Evolutionary conservation across 2,888 invertebrate genomes (phyloP), one percentile per base, ranked within the genome.

Genomic region (Drosophila paranaensis): DNA sequence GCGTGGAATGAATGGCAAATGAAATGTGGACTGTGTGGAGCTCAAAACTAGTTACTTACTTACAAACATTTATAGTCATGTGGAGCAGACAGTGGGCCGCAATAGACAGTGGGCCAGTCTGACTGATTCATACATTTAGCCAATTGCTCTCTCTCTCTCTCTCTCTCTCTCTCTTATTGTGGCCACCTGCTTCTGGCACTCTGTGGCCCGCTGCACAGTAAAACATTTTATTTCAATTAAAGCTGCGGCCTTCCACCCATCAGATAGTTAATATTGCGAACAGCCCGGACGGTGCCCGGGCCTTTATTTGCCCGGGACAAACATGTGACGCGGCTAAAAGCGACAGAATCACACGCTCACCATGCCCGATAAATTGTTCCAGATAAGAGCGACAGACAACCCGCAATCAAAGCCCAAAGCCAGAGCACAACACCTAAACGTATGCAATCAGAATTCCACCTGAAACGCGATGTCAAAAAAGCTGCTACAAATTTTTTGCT

Each of bases 171-270:
- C 43, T 39, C n/a, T 42, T 6, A 14, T 30, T 56, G 30, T 45
- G 61, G 40, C 60, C 57, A 71, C 70, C 69, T 74, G 81, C 67
- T 63, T 46, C n/a, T 30, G 60, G 46, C 63, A 57, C 54, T 81
- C 60, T 56, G 60, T 48, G 70, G 53, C 20, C 25, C 42, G 55
- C 48, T 54, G 37, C 65, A 48, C 48, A 30, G 74, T 5, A 72
- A 77, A 79, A 79, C 89, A 82, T 84, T 84, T 80, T 64, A 90
- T 86, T 84, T 90, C 84, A 90, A 84, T 84, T 84, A 90, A 77
- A 74, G 63, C 79, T 71, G 65, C 67, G 58, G 50, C 55, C 73
- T 61, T 56, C 62, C 60, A 27, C 46, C 60, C 43, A 40, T 55
- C 61, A 51, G 67, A 46, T 73, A 77, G 82, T 73, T 76, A 46